phyloP scores from a whole-genome alignment of 2,113 vertebrate species.

The Ornithorhynchus anatinus region DNA sequence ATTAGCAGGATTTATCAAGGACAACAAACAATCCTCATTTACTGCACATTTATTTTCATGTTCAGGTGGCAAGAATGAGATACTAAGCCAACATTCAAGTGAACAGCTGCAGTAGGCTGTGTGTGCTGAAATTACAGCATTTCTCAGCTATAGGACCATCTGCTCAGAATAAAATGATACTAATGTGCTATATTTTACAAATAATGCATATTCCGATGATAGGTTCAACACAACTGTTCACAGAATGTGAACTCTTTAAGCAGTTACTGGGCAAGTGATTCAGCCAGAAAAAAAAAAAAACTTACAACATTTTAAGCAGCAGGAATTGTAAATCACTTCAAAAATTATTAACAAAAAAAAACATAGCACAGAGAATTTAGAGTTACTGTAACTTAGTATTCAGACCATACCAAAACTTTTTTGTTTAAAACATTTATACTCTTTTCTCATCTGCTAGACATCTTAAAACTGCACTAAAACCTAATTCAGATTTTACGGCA shows the following conservation, averaged over 20 bases:
- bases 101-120: conserved; percentile 76
- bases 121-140: conserved; percentile 65
- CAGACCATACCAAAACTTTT: conserved; percentile 85
- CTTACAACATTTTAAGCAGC: conserved; percentile 13
- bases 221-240: conserved; percentile 68
- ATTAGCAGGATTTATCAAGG: conserved; percentile 57
- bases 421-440: conserved; percentile 60
- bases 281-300: conserved; percentile 48
- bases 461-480: conserved; percentile 63
- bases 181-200: conserved; percentile 71
- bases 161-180: conserved; percentile 74
- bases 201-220: conserved; percentile 68
- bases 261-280: conserved; percentile 62
- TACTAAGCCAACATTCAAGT: conserved; percentile 72
- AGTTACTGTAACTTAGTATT: conserved; percentile 73
- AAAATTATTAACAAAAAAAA: conserved; percentile 69
- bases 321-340: conserved; percentile 62
- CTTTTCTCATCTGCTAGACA: conserved; percentile 30
- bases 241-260: conserved; percentile 61
- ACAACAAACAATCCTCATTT: conserved; percentile 65
- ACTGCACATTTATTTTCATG: conserved; percentile 67
- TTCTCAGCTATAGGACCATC: conserved; percentile 72
- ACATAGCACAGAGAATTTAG: conserved; percentile 68
- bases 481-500: conserved; percentile 61
- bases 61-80: conserved; percentile 73